Evolutionary conservation across 2,888 invertebrate species (phyloP).

Genomic region (Dryococelus australis): DNA sequence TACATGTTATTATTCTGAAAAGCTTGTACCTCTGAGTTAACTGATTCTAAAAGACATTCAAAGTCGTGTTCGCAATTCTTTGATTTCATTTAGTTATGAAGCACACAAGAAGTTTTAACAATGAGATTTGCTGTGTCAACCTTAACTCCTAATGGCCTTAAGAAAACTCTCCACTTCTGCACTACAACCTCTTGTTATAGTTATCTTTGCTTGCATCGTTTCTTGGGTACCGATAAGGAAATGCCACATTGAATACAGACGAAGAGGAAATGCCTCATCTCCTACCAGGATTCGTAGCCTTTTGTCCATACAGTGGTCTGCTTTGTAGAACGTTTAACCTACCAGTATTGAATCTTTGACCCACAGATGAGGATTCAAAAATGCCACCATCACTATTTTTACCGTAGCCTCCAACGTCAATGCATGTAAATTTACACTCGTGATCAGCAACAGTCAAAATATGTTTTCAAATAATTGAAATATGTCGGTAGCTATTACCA

Average conservation of each 20-base stretch:
- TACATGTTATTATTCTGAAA: not conserved
- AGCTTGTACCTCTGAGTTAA: not conserved
- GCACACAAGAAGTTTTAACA: constrained; percentile 6
- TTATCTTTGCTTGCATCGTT: not conserved
- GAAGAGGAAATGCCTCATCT: constrained; percentile 2
- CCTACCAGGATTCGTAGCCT: not conserved
- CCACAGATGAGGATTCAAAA: not conserved
- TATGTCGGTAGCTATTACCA: not conserved
- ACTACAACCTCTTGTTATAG: not conserved
- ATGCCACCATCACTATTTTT: constrained; percentile 25
- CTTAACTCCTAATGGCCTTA: not conserved
- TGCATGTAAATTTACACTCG: not conserved
- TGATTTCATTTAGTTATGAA: not conserved
- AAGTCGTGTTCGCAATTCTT: not conserved
- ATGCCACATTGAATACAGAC: constrained; percentile 6
- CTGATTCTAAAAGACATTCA: not conserved
- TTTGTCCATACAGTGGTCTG: not conserved
- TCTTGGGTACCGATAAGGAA: not conserved
- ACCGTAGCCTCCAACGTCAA: not conserved
- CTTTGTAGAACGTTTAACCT: not conserved
- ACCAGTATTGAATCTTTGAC: not conserved
- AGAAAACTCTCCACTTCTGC: constrained; percentile 24
- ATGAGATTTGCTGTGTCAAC: not conserved
- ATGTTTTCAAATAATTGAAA: constrained; percentile 20
- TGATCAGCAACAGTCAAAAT: not conserved